phyloP scores from a whole-genome alignment of 1,140 invertebrate species.

The Pentalonia nigronervosa region DNA sequence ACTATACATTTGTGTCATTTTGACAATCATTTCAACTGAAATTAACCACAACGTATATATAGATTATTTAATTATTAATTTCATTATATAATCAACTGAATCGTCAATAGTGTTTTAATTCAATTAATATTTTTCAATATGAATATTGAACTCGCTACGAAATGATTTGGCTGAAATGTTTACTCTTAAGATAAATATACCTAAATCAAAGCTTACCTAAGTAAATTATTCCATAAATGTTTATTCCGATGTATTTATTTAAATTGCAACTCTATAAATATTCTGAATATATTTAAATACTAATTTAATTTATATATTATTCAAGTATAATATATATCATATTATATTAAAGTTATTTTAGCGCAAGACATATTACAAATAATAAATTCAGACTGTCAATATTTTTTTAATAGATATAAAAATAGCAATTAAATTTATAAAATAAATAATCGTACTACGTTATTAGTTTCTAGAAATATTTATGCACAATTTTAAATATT shows the following conservation, averaged over 20 bases:
- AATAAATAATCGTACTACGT: background rate
- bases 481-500: background rate
- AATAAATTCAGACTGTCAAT: background rate
- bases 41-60: background rate
- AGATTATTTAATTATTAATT: background rate
- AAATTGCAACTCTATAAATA: background rate
- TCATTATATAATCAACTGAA: background rate
- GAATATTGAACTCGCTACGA: background rate
- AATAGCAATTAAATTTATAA: background rate
- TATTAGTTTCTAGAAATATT: background rate
- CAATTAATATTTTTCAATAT: background rate
- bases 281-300: background rate
- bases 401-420: background rate
- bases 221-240: background rate
- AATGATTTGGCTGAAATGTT: background rate
- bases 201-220: background rate
- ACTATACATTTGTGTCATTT: background rate
- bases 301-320: constrained; percentile 7
- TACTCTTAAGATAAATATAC: constrained; percentile 15
- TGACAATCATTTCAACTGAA: background rate
- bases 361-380: background rate
- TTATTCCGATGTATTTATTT: background rate
- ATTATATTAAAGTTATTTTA: background rate
- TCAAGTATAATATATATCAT: background rate
- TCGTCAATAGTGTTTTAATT: background rate